A percentile compares a stretch with the other conserved stretches of the same genome.
Evolutionary conservation across 1,140 invertebrate genomes (phyloP).

Genomic region (Conus betulinus): DNA sequence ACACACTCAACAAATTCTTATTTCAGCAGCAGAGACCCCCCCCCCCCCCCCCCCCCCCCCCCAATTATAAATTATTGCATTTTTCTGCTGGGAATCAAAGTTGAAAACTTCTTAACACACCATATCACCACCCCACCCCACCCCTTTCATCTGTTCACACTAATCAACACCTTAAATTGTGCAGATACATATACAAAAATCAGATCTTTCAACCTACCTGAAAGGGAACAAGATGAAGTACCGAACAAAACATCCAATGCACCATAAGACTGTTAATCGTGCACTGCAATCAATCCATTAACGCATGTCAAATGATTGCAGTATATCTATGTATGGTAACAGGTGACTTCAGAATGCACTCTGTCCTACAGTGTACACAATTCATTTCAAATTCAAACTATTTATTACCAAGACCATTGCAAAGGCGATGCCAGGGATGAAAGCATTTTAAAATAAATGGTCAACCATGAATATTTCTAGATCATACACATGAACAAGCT

Average conservation of each 20-base stretch:
- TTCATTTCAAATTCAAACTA: background rate
- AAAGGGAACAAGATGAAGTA: constrained; percentile 68
- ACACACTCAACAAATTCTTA: too few species aligned
- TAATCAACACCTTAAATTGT: background rate
- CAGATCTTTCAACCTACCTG: constrained; percentile 53
- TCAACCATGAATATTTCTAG: background rate
- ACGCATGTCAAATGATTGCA: background rate
- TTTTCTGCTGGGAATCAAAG: too few species aligned
- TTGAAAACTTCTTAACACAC: too few species aligned
- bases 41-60: too few species aligned
- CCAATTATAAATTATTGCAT: too few species aligned
- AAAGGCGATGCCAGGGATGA: background rate
- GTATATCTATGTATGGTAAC: background rate
- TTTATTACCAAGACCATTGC: background rate
- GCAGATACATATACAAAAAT: background rate
- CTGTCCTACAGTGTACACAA: background rate
- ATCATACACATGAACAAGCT: too few species aligned
- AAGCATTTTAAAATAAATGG: background rate
- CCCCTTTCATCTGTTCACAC: background rate
- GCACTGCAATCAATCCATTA: constrained; percentile 32
- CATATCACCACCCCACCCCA: too few species aligned
- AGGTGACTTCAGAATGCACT: background rate
- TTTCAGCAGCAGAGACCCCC: too few species aligned
- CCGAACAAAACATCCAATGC: constrained; percentile 63
- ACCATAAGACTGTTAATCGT: constrained; percentile 64